phyloP scores from a whole-genome alignment of 2,888 invertebrate species.

The Metopia argyrocephala region DNA sequence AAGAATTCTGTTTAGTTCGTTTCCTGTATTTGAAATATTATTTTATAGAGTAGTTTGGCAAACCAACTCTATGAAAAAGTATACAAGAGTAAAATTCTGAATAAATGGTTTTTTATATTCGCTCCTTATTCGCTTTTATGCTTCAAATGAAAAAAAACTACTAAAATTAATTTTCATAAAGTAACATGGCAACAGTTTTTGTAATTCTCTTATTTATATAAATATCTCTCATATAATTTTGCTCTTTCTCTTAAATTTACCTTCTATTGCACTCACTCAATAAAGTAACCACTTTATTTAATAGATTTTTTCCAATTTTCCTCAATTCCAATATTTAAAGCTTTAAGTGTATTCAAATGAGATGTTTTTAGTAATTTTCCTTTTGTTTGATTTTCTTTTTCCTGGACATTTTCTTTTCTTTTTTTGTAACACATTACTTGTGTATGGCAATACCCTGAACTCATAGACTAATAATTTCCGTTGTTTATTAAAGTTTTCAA shows the following conservation, averaged over 20 bases:
- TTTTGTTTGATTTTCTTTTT: background rate
- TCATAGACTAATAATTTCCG: background rate
- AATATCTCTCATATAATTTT: background rate
- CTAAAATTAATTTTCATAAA: too few species aligned
- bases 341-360: constrained; percentile 23
- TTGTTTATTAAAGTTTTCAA: constrained; percentile 15
- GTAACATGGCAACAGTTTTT: too few species aligned
- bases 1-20: too few species aligned
- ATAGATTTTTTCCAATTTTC: constrained; percentile 34
- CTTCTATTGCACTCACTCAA: constrained; percentile 1
- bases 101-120: too few species aligned
- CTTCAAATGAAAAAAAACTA: too few species aligned
- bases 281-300: background rate
- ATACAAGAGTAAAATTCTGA: too few species aligned
- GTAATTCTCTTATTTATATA: too few species aligned
- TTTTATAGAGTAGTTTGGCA: too few species aligned
- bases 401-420: background rate
- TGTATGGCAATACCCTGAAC: background rate
- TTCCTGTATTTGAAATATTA: too few species aligned
- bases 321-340: constrained; percentile 10
- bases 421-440: background rate
- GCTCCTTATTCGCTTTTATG: too few species aligned
- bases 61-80: too few species aligned
- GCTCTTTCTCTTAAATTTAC: background rate
- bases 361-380: background rate